A percentile compares a stretch with the other conserved stretches of the same genome.
Conservation (phyloP, 2,888 invertebrate genomes). For the Panopea generosa region DNA sequence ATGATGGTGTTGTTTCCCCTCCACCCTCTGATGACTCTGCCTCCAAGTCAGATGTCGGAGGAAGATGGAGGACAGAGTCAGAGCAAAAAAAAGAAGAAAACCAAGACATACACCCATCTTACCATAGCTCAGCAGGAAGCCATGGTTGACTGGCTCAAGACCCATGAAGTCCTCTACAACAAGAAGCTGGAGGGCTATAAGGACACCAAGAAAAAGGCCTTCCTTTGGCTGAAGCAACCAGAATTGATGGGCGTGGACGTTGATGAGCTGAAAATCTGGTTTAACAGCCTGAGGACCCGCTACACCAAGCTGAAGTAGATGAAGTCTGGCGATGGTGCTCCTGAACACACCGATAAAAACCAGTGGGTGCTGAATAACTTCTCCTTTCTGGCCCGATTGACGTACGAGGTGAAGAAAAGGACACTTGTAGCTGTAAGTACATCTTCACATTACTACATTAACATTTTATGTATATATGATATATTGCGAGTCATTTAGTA, state of each 20-base stretch:
- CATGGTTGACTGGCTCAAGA: slow-evolving; percentile 36
- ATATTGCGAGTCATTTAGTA: too few relatives aligned
- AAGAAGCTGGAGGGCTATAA: slow-evolving; percentile 25
- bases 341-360: slow-evolving; percentile 37
- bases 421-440: slow-evolving; percentile 31
- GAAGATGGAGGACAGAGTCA: slow-evolving; percentile 2
- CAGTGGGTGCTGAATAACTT: slow-evolving; percentile 49
- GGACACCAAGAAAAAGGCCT: slow-evolving; percentile 23
- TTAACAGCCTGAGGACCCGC: slow-evolving; percentile 22
- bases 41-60: too few relatives aligned
- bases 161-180: slow-evolving; percentile 26
- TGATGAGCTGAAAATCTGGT: slow-evolving; percentile 39
- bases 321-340: slow-evolving; percentile 47
- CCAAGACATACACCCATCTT: slow-evolving; percentile 17
- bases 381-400: too few relatives aligned
- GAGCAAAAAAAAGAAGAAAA: slow-evolving; percentile 1
- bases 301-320: slow-evolving; percentile 27
- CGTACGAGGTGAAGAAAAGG: slow-evolving; percentile 44
- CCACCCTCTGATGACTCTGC: slow-evolving; percentile 4
- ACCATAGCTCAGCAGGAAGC: slow-evolving; percentile 15
- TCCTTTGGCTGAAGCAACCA: slow-evolving; percentile 34
- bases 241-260: slow-evolving; percentile 30
- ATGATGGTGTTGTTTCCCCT: neutral
- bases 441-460: too few relatives aligned
- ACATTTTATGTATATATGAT: too few relatives aligned